Conservation (phyloP, 2,888 invertebrate genomes). For the Saturnia pavonia region DNA sequence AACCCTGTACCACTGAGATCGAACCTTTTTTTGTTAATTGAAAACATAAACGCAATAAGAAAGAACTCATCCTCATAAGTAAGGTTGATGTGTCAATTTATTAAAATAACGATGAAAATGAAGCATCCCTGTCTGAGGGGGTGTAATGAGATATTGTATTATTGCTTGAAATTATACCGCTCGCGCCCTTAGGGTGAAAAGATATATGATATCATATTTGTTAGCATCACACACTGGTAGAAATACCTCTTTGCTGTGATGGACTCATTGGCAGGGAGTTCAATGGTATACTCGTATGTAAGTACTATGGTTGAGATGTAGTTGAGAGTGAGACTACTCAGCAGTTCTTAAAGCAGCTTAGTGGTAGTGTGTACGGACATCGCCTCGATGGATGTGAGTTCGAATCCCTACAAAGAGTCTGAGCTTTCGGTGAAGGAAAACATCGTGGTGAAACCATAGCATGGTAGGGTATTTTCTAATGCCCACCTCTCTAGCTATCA, state of each 20-base stretch:
- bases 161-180: slow-evolving; percentile 10
- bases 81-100: not conserved
- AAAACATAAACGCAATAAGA: not conserved
- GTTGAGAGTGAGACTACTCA: no score
- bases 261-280: not conserved
- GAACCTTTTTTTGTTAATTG: not conserved
- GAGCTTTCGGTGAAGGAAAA: no score
- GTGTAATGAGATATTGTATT: slow-evolving; percentile 22
- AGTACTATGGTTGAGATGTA: no score
- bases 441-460: no score
- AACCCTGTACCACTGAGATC: no score
- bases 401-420: no score
- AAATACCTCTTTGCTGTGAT: not conserved
- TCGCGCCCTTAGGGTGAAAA: not conserved
- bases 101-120: slow-evolving; percentile 19
- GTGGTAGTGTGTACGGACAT: no score
- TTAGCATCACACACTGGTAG: not conserved
- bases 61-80: not conserved
- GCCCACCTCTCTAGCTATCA: no score
- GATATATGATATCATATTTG: not conserved
- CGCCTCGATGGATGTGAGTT: no score
- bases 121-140: slow-evolving; percentile 28
- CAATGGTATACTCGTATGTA: not conserved
- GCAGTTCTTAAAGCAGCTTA: no score
- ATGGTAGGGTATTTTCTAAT: no score